Evolutionary conservation across 2,113 vertebrate species (phyloP), one percentile per base, ranked within the genome.

Genomic region (Sceloporus undulatus): DNA sequence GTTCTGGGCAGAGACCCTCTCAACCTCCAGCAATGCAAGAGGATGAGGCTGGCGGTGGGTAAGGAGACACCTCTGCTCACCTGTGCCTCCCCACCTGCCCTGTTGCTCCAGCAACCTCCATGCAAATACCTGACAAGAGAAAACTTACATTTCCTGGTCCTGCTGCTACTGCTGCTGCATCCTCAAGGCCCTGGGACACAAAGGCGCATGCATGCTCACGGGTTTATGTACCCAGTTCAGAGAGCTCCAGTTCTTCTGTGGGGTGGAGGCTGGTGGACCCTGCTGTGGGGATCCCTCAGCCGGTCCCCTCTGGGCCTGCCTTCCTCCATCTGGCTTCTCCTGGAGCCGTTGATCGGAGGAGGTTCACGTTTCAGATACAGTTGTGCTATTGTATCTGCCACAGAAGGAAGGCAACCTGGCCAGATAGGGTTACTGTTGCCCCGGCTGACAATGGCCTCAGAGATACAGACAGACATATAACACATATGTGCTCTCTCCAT

Each of bases 321-420:
- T 91, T 34, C 56, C 3, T 0, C 59, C 74, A 2, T 23, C 70
- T 0, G 0, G 77, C 71, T 75, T 78, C 79, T n/a, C 4, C 34
- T 70, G 79, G n/a, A 87, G 25, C 56, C 2, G 76, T 86, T 84
- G 78, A 88, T 85, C 79, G 85, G 87, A 86, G 82, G 11, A 52
- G 82, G 71, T 77, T 95, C 95, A 91, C 85, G 70, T 96, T 96
- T 94, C 95, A 93, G 87, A 87, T 40, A 85, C 82, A 84, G 87
- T 40, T 0, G 0, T 0, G 91, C 90, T 89, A 95, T 86, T 21
- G 23, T 91, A 93, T 93, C 90, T 90, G 90, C 90, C 73, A 23
- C 27, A 54, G 75, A 0, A 6, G 86, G 94, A 93, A 94, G 92
- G 87, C 92, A 92, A 87, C 56, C 87, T 82, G 3, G 1, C 25